Conservation (phyloP, 1,140 invertebrate species). For the Globodera ellingtonae region DNA sequence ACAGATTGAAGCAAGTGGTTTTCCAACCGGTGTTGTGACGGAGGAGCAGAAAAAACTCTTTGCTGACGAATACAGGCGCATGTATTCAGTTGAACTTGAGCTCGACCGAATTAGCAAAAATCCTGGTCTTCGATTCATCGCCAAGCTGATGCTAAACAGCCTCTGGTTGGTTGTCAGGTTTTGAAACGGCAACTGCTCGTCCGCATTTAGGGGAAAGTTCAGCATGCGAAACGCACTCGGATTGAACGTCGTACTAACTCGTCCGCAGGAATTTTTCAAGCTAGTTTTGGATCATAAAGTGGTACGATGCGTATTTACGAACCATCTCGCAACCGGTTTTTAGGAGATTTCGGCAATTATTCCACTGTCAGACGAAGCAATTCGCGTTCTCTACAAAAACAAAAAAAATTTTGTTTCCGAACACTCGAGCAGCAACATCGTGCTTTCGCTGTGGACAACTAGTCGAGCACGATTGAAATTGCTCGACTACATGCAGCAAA, state of each 20-base stretch:
- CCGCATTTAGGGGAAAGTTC: conserved; percentile 10
- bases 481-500: not conserved
- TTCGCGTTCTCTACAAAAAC: not conserved
- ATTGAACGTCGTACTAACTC: not conserved
- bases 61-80: conserved; percentile 10
- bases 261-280: not conserved
- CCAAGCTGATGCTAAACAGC: conserved; percentile 13
- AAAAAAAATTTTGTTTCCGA: conserved; percentile 3
- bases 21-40: conserved; percentile 17
- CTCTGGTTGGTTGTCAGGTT: not conserved
- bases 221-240: not conserved
- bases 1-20: conserved; percentile 32
- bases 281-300: conserved; percentile 3
- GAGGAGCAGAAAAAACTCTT: conserved; percentile 17
- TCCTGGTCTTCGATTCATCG: conserved; percentile 5
- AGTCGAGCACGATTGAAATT: not conserved
- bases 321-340: not conserved
- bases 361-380: not conserved
- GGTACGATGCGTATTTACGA: no score
- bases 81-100: not conserved
- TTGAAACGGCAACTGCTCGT: not conserved
- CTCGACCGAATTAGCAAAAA: not conserved
- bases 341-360: not conserved
- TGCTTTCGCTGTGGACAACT: not conserved
- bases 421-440: not conserved